These are phyloP conservation scores for Panthera tigris DNA, from an alignment of 2,113 vertebrate species.

Conservation along the genomic window DNA sequence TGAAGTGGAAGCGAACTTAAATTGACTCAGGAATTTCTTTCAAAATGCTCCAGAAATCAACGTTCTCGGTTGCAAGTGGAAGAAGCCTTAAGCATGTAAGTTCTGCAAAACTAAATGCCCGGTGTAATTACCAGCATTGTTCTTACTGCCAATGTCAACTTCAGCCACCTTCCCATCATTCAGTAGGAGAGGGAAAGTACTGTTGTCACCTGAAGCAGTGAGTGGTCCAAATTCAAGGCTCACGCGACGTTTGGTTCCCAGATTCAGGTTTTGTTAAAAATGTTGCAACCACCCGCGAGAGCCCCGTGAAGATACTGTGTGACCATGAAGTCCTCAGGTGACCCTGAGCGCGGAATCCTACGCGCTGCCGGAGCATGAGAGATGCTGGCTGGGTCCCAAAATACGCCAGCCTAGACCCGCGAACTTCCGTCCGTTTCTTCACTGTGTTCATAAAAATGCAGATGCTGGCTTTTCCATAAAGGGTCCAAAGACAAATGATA, in stretches of 20 bases:
- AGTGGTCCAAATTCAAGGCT: neutral
- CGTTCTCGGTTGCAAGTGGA: neutral
- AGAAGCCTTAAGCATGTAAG: neutral
- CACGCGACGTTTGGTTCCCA: neutral
- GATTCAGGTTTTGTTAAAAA: conserved; percentile 62
- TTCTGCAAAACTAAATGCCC: neutral
- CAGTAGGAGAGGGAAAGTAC: conserved; percentile 2
- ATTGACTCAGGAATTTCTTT: conserved; percentile 42
- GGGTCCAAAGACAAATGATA: conserved; percentile 54
- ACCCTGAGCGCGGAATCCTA: neutral
- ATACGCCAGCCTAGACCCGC: conserved; percentile 39
- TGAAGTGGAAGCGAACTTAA: neutral
- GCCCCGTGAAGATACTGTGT: rapidly evolving
- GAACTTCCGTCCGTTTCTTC: conserved; percentile 9
- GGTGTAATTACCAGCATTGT: conserved; percentile 49
- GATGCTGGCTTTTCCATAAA: conserved; percentile 75
- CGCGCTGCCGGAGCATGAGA: conserved; percentile 46
- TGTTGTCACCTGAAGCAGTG: neutral
- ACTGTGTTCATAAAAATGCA: conserved; percentile 63
- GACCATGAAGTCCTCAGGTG: rapidly evolving
- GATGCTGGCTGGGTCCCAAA: conserved; percentile 23
- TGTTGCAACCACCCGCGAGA: conserved; percentile 6
- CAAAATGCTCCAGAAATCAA: conserved; percentile 19
- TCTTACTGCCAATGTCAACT: neutral
- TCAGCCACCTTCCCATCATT: neutral